Conservation (phyloP, 2,113 vertebrate species). For the Mesocricetus auratus region DNA sequence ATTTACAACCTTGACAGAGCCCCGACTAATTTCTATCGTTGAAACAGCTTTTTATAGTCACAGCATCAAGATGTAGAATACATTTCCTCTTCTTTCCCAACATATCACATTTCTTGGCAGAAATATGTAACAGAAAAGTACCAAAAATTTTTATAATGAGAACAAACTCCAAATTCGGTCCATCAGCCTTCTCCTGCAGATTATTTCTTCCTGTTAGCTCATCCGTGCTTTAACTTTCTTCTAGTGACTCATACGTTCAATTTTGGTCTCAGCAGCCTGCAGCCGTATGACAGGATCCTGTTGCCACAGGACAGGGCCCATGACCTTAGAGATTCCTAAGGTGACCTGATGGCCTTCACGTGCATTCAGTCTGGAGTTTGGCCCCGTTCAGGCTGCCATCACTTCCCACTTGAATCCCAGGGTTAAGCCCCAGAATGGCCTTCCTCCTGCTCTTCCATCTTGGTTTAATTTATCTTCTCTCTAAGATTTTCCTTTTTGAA, state of each 20-base stretch:
- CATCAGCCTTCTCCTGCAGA: conserved; percentile 65
- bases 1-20: conserved; percentile 58
- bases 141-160: conserved; percentile 82
- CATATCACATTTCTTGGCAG: conserved; percentile 83
- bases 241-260: conserved; percentile 81
- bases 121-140: conserved; percentile 70
- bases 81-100: conserved; percentile 71
- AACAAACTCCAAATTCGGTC: conserved; percentile 76
- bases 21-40: conserved; percentile 24
- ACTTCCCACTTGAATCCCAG: neutral
- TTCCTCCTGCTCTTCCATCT: neutral
- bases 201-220: conserved; percentile 64
- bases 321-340: neutral
- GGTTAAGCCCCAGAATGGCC: neutral
- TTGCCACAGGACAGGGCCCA: conserved; percentile 74
- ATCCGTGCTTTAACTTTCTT: conserved; percentile 73
- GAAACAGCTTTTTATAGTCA: conserved; percentile 72
- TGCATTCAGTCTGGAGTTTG: neutral
- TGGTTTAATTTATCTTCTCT: neutral
- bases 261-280: conserved; percentile 67
- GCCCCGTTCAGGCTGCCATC: neutral
- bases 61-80: neutral
- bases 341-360: neutral
- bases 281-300: conserved; percentile 65
- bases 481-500: conserved; percentile 42